Percentiles rank a stretch among this genome's conserved stretches.
Evolutionary conservation across 2,797 vertebrate genomes (phyloP).

Genomic region (Notoglanidium macrostoma): DNA sequence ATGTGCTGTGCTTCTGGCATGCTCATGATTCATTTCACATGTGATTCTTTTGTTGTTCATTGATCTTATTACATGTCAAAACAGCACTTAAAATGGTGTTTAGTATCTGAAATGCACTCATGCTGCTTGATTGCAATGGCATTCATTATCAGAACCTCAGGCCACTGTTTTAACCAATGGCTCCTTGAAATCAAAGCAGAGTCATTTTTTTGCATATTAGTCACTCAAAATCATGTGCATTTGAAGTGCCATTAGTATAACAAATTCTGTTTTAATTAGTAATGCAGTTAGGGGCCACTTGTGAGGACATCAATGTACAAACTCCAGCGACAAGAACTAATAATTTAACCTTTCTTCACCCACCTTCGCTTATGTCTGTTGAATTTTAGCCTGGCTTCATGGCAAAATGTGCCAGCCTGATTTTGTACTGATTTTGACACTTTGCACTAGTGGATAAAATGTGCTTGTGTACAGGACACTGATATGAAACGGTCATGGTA

Average conservation of each 20-base stretch:
- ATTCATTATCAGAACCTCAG: conserved; percentile 64
- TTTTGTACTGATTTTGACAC: neutral
- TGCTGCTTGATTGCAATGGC: conserved; percentile 67
- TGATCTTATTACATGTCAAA: conserved; percentile 41
- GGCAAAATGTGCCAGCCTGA: neutral
- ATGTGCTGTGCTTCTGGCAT: neutral
- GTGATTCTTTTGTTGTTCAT: conserved; percentile 23
- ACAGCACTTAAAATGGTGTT: conserved; percentile 27
- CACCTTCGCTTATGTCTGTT: neutral
- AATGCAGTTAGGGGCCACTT: conserved; percentile 41
- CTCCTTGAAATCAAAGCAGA: conserved; percentile 65
- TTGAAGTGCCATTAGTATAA: conserved; percentile 34
- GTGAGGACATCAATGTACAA: conserved; percentile 26
- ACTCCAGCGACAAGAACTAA: conserved; percentile 35
- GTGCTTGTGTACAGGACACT: conserved; percentile 67
- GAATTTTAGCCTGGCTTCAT: neutral
- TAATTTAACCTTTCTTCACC: conserved; percentile 5
- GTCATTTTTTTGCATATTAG: conserved; percentile 57
- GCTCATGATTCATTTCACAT: neutral
- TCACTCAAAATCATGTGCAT: conserved; percentile 57
- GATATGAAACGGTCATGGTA: conserved; percentile 69
- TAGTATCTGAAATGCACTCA: conserved; percentile 64
- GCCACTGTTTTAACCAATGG: conserved; percentile 52
- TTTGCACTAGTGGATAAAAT: conserved; percentile 49
- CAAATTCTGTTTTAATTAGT: conserved; percentile 44